phyloP scores from a whole-genome alignment of 2,888 invertebrate species.

The Pollenia amentaria region DNA sequence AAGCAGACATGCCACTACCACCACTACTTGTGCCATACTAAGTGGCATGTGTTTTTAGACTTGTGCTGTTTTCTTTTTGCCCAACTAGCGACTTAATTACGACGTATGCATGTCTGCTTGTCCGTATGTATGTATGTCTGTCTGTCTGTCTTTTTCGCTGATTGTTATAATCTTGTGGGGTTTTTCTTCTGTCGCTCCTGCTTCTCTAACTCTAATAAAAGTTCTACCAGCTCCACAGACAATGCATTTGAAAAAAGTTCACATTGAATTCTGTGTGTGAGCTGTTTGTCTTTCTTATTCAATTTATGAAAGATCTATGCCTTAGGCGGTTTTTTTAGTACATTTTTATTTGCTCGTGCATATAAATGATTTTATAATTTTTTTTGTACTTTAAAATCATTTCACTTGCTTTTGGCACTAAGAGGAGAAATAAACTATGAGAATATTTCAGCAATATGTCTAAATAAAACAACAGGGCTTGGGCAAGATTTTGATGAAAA shows the following conservation, averaged over 20 bases:
- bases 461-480: not conserved
- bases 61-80: slow-evolving; percentile 54
- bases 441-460: slow-evolving; percentile 6
- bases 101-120: slow-evolving; percentile 47
- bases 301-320: slow-evolving; percentile 63
- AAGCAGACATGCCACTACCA: slow-evolving; percentile 1
- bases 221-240: slow-evolving; percentile 41
- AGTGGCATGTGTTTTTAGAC: slow-evolving; percentile 51
- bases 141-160: slow-evolving; percentile 25
- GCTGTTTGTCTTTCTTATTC: slow-evolving; percentile 32
- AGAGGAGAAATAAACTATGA: not conserved
- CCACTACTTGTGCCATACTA: not conserved
- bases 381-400: slow-evolving; percentile 42
- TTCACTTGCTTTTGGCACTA: slow-evolving; percentile 51
- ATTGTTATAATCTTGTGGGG: slow-evolving; percentile 50
- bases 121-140: slow-evolving; percentile 31
- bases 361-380: slow-evolving; percentile 27
- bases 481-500: slow-evolving; percentile 7
- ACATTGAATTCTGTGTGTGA: slow-evolving; percentile 26
- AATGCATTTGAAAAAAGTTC: slow-evolving; percentile 44
- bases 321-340: slow-evolving; percentile 33
- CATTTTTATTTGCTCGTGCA: slow-evolving; percentile 50
- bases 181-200: not conserved
- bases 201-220: slow-evolving; percentile 27
- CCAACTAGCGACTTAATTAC: slow-evolving; percentile 71